Evolutionary conservation across 1,140 invertebrate species (phyloP), one percentile per base, ranked within the genome.

Genomic region (Caenorhabditis brenneri): DNA sequence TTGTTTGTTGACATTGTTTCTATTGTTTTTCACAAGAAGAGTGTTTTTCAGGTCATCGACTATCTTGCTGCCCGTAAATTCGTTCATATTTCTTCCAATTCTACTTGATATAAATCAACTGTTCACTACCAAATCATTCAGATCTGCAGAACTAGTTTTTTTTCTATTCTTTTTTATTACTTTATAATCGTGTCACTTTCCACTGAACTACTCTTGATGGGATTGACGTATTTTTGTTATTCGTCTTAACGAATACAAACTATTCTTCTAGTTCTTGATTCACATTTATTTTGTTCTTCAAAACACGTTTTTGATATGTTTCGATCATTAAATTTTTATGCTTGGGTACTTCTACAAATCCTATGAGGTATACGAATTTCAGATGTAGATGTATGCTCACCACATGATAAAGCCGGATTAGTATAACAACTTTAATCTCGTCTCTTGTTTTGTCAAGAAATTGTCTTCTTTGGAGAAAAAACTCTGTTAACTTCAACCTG

Each of bases 31-130:
- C 33, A 42, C 4, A 74, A 24, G 12, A 42, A 22, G 46, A 24
- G 10, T 16, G 12, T 74, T 46, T 42, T 74, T 74, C 65, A 74
- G 65, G 36, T 74, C 22, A 24, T 74, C 36, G 36, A 74, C 65
- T 74, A 74, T 31, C 65, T 74, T 2, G 65, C 65, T 12, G 65
- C 65, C 0, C 36, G 65, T 5, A 74, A 74, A 46, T 74, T 42
- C n/a, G 19, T 74, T 42, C 65, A 74, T n/a, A 74, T 74, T 42
- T 74, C 65, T 42, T 42, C 36, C 3, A 24, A 74, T 24, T 42
- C 36, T 24, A 10, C 7, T 24, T 74, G 36, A 74, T 19, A 2
- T 7, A 65, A 33, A 36, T 36, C 31, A 12, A 36, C n/a, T n/a
- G 1, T 65, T 36, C 2, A 3, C 27, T 65, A 36, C 19, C 27